These are phyloP conservation scores for Tenodera sinensis DNA, from an alignment of 2,888 invertebrate genomes.

Conservation along the genomic window DNA sequence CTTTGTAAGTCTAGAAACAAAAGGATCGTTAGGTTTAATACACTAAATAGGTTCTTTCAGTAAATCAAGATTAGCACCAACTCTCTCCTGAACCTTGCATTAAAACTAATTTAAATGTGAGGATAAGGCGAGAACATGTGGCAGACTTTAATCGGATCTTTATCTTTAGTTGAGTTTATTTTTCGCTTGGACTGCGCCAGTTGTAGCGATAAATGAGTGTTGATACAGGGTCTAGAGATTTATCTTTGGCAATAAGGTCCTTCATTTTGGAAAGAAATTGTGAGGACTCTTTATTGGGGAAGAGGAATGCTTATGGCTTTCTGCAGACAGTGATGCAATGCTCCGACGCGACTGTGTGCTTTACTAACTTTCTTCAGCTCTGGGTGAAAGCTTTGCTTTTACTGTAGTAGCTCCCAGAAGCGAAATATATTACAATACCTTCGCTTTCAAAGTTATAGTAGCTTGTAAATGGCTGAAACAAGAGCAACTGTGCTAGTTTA, in stretches of 20 bases:
- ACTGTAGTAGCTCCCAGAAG: too few relatives aligned
- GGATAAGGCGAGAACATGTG: neutral
- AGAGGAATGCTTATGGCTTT: neutral
- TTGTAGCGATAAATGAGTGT: neutral
- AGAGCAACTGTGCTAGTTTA: too few relatives aligned
- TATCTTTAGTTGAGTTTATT: neutral
- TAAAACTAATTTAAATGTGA: constrained; percentile 17
- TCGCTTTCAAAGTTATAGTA: too few relatives aligned
- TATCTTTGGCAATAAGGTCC: neutral
- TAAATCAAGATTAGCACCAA: neutral
- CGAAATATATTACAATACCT: too few relatives aligned
- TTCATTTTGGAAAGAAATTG: neutral
- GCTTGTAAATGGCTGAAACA: too few relatives aligned
- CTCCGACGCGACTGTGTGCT: neutral
- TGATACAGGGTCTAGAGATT: neutral
- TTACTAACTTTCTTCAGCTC: neutral
- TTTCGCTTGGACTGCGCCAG: neutral
- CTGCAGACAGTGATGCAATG: neutral
- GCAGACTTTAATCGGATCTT: neutral
- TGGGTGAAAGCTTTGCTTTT: too few relatives aligned
- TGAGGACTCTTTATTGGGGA: neutral
- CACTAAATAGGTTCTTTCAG: neutral
- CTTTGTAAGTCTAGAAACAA: neutral
- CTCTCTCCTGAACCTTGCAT: neutral
- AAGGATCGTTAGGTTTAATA: neutral